These are phyloP conservation scores for Acromyrmex echinatior DNA, from an alignment of 1,140 invertebrate species.

Conservation along the genomic window DNA sequence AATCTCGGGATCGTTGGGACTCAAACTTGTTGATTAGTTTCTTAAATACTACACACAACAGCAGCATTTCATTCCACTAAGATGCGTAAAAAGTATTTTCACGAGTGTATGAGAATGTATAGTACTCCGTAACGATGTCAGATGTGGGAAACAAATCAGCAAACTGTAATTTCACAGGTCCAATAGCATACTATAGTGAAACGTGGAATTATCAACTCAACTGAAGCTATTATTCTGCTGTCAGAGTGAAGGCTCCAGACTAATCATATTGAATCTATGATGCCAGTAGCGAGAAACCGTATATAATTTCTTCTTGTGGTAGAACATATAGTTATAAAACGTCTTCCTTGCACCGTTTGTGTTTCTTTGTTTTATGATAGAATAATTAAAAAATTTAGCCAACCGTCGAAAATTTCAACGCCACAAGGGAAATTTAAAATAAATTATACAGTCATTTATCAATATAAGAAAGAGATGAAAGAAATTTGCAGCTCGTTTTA, in stretches of 20 bases:
- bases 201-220: constrained; percentile 33
- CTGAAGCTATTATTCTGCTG: constrained; percentile 39
- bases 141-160: constrained; percentile 42
- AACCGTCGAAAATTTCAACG: background rate
- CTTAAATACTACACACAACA: constrained; percentile 11
- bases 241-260: background rate
- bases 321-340: constrained; percentile 14
- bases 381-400: background rate
- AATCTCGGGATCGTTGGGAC: background rate
- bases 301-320: constrained; percentile 12
- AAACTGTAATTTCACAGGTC: constrained; percentile 24
- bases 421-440: background rate
- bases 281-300: constrained; percentile 23
- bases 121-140: constrained; percentile 30
- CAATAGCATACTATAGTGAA: constrained; percentile 14
- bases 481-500: constrained; percentile 2
- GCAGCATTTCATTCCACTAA: constrained; percentile 24
- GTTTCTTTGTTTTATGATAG: background rate
- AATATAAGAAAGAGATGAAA: background rate
- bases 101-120: constrained; percentile 33
- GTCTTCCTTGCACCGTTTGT: background rate
- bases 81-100: constrained; percentile 42
- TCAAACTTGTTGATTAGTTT: constrained; percentile 55
- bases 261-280: constrained; percentile 35
- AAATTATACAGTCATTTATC: constrained; percentile 4